Conservation (phyloP, 2,888 invertebrate genomes). For the Drosophila recens region DNA sequence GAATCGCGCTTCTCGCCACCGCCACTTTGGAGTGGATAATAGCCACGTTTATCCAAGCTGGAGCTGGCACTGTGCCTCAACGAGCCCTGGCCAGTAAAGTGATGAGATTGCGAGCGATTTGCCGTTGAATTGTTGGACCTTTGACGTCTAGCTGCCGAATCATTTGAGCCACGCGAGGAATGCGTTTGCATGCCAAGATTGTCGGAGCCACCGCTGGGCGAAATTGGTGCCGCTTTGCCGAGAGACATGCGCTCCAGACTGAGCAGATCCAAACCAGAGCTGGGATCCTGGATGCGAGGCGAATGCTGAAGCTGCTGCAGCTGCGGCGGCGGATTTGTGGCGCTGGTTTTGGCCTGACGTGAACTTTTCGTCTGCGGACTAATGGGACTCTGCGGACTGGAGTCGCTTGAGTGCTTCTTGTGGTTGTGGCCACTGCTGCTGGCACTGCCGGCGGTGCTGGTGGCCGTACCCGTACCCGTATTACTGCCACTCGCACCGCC, state of each 20-base stretch:
- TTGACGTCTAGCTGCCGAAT: conserved; percentile 69
- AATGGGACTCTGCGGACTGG: conserved; percentile 88
- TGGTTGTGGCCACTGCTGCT: conserved; percentile 80
- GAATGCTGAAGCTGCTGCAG: conserved; percentile 65
- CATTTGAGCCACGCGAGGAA: conserved; percentile 82
- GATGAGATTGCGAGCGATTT: conserved; percentile 67
- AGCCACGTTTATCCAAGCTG: conserved; percentile 79
- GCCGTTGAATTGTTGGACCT: conserved; percentile 72
- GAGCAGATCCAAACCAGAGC: conserved; percentile 75
- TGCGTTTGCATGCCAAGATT: conserved; percentile 82
- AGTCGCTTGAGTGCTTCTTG: conserved; percentile 87
- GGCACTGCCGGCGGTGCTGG: conserved; percentile 72
- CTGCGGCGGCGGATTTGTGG: conserved; percentile 62
- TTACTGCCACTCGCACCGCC: conserved; percentile 71
- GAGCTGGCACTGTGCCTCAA: conserved; percentile 78
- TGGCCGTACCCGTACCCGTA: conserved; percentile 72
- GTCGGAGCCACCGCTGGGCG: conserved; percentile 79
- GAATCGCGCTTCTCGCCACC: conserved; percentile 73
- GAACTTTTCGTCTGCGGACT: conserved; percentile 85
- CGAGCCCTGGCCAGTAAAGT: conserved; percentile 64
- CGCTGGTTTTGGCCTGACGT: conserved; percentile 68
- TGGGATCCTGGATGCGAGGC: conserved; percentile 75
- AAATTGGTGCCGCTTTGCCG: conserved; percentile 69
- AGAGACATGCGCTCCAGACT: conserved; percentile 79
- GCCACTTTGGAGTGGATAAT: conserved; percentile 50